Percentiles rank a stretch among this genome's conserved stretches.
These are phyloP conservation scores for Dorcus parallelipipedus DNA, from an alignment of 2,888 invertebrate species.

Conservation along the genomic window DNA sequence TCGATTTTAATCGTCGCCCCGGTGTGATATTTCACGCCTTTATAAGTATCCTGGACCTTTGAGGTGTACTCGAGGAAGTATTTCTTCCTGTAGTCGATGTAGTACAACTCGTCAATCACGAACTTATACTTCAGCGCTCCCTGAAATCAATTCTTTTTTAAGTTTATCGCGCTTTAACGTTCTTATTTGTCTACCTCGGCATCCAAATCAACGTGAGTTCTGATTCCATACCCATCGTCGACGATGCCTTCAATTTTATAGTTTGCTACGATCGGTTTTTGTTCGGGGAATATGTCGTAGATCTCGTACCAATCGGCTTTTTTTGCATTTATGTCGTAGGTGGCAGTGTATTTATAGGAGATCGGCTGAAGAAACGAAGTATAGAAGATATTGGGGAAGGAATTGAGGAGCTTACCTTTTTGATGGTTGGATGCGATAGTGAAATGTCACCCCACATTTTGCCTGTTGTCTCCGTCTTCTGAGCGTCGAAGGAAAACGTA, in stretches of 20 bases:
- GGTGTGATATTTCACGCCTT: background rate
- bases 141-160: too few relatives aligned
- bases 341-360: constrained; percentile 42
- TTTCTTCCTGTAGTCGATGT: background rate
- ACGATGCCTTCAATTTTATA: too few relatives aligned
- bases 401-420: constrained; percentile 49
- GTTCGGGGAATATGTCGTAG: too few relatives aligned
- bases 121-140: too few relatives aligned
- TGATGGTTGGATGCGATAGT: constrained; percentile 65
- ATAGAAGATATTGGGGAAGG: background rate
- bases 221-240: background rate
- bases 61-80: too few relatives aligned
- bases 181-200: background rate
- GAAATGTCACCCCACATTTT: constrained; percentile 53
- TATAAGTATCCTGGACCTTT: too few relatives aligned
- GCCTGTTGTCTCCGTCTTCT: background rate
- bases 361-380: constrained; percentile 14
- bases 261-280: too few relatives aligned
- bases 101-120: background rate
- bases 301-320: background rate
- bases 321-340: constrained; percentile 40
- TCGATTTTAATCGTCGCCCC: constrained; percentile 23
- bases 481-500: background rate
- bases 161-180: too few relatives aligned
- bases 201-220: background rate